These are phyloP conservation scores for Parnassius smintheus DNA, from an alignment of 2,888 invertebrate species.

Conservation along the genomic window DNA sequence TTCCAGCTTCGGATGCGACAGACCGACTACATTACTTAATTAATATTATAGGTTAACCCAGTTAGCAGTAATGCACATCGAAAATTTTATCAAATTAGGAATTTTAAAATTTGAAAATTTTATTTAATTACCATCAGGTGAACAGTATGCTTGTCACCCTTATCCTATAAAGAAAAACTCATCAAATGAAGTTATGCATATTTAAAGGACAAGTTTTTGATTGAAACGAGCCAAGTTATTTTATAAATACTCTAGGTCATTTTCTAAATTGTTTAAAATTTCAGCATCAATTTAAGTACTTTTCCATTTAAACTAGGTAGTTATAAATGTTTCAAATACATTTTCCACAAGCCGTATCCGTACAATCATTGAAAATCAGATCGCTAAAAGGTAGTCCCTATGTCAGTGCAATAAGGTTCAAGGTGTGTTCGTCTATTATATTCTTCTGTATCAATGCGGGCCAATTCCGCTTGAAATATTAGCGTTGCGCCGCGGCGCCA, in stretches of 20 bases:
- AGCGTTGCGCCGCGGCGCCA: conserved; percentile 8
- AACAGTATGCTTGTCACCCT: too few relatives aligned
- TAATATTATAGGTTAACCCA: too few relatives aligned
- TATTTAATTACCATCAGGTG: too few relatives aligned
- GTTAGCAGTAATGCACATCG: too few relatives aligned
- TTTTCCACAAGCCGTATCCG: not conserved
- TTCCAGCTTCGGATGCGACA: too few relatives aligned
- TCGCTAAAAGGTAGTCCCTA: not conserved
- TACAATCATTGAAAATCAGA: not conserved
- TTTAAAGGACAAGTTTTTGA: too few relatives aligned
- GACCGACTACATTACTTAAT: too few relatives aligned
- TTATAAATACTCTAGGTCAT: not conserved
- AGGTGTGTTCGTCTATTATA: not conserved
- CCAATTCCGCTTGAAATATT: conserved; percentile 11
- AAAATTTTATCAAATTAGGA: too few relatives aligned
- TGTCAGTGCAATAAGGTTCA: not conserved
- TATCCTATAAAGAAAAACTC: too few relatives aligned
- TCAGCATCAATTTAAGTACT: not conserved
- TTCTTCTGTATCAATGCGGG: not conserved
- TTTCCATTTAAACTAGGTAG: not conserved
- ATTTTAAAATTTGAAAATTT: too few relatives aligned
- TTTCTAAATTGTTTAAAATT: not conserved
- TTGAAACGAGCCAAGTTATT: too few relatives aligned
- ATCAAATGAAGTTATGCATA: too few relatives aligned
- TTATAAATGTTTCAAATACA: conserved; percentile 3